phyloP scores from a whole-genome alignment of 2,113 vertebrate genomes.

The Aramus guarauna region DNA sequence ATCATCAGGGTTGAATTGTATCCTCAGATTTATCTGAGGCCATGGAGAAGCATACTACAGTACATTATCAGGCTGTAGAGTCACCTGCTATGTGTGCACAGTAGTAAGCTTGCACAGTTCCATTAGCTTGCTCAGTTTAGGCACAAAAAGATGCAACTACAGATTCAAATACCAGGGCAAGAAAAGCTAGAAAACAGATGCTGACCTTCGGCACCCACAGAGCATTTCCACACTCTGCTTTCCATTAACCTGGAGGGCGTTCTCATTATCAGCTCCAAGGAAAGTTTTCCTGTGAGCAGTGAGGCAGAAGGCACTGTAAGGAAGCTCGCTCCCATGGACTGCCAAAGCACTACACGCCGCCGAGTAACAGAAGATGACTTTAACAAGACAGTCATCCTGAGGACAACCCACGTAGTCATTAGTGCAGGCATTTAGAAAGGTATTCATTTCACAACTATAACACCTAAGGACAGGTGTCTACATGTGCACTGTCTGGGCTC shows the following conservation, averaged over 20 bases:
- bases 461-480: background rate
- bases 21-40: background rate
- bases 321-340: background rate
- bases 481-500: background rate
- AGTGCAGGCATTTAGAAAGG: background rate
- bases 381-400: background rate
- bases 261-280: constrained; percentile 3
- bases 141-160: background rate
- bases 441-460: background rate
- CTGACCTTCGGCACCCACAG: background rate
- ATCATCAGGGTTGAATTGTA: background rate
- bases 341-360: background rate
- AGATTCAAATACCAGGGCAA: background rate
- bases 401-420: background rate
- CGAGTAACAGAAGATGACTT: background rate
- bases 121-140: constrained; percentile 1
- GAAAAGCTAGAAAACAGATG: background rate
- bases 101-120: background rate
- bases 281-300: constrained; percentile 1
- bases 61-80: background rate
- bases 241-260: background rate
- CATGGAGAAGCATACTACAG: background rate
- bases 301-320: background rate
- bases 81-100: background rate
- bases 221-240: background rate